phyloP scores from a whole-genome alignment of 2,797 vertebrate species.

The Poecile montanus region DNA sequence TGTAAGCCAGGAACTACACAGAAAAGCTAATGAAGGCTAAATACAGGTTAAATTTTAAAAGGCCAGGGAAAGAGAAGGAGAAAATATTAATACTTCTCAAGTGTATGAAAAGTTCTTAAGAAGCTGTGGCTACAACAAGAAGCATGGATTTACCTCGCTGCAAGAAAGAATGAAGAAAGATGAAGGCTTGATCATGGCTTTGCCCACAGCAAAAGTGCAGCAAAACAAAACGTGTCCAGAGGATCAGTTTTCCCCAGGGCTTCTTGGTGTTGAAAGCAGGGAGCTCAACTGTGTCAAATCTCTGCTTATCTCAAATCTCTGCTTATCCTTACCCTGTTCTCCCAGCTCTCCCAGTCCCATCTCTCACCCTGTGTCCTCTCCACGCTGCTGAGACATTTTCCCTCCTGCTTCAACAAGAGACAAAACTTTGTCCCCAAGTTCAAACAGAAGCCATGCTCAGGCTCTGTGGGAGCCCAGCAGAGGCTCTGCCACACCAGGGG shows the following conservation, averaged over 20 bases:
- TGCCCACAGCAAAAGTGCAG: background rate
- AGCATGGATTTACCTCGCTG: background rate
- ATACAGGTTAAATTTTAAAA: background rate
- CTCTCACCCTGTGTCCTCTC: background rate
- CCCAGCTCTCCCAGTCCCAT: too few species aligned
- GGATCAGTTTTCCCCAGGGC: background rate
- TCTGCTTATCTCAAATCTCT: background rate
- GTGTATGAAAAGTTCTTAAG: background rate
- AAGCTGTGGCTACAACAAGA: background rate
- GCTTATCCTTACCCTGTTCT: background rate
- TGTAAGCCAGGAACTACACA: background rate
- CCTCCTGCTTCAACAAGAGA: background rate
- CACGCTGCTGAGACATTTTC: background rate
- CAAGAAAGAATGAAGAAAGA: background rate
- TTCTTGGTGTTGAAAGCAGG: background rate
- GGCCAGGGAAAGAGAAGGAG: background rate
- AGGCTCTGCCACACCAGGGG: background rate
- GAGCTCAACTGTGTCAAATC: background rate
- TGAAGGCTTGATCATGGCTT: background rate
- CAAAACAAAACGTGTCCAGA: background rate
- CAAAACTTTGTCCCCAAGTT: background rate
- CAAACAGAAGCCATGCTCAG: background rate
- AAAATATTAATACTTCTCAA: background rate
- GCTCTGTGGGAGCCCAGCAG: background rate
- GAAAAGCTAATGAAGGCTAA: background rate